Evolutionary conservation across 92 coral and sea anemone genomes (phyloP).

Genomic region (Chrysogorgia sp.): DNA sequence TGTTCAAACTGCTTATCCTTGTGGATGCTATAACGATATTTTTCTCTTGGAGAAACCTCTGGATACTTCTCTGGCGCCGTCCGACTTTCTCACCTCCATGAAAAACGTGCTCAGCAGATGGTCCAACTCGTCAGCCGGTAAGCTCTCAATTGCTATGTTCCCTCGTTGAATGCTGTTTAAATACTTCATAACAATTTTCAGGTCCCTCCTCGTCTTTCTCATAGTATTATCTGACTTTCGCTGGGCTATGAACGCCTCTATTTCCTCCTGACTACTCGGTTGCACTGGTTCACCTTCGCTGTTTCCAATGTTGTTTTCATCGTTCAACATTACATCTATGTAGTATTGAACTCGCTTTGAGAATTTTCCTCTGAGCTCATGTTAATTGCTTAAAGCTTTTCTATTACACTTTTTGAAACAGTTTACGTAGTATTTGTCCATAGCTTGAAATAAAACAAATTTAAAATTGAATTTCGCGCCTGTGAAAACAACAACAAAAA

Average conservation of each 20-base stretch:
- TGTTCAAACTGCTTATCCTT: slow-evolving; percentile 34
- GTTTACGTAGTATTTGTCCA: too few relatives aligned
- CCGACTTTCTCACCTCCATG: slow-evolving; percentile 18
- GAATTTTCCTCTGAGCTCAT: slow-evolving; percentile 23
- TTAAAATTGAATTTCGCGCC: too few relatives aligned
- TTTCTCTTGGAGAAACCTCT: slow-evolving; percentile 30
- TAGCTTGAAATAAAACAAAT: too few relatives aligned
- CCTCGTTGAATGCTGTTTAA: slow-evolving; percentile 8
- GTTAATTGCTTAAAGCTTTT: too few relatives aligned
- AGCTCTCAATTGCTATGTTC: neutral
- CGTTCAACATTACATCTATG: slow-evolving; percentile 16
- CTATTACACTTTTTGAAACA: too few relatives aligned
- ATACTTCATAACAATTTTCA: slow-evolving; percentile 26
- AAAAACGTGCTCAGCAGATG: slow-evolving; percentile 38
- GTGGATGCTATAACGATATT: neutral
- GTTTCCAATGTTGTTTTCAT: neutral
- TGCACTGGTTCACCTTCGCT: neutral
- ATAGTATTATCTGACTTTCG: slow-evolving; percentile 41
- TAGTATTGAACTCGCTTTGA: slow-evolving; percentile 17
- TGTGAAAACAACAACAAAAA: too few relatives aligned
- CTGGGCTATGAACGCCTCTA: slow-evolving; percentile 1
- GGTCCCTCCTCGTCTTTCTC: slow-evolving; percentile 19
- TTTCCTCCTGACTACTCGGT: slow-evolving; percentile 38
- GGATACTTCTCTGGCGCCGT: slow-evolving; percentile 53
- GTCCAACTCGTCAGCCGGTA: slow-evolving; percentile 21